Evolutionary conservation across 2,888 invertebrate species (phyloP), one percentile per base, ranked within the genome.

Genomic region (Poecilobothrus nobilitatus): DNA sequence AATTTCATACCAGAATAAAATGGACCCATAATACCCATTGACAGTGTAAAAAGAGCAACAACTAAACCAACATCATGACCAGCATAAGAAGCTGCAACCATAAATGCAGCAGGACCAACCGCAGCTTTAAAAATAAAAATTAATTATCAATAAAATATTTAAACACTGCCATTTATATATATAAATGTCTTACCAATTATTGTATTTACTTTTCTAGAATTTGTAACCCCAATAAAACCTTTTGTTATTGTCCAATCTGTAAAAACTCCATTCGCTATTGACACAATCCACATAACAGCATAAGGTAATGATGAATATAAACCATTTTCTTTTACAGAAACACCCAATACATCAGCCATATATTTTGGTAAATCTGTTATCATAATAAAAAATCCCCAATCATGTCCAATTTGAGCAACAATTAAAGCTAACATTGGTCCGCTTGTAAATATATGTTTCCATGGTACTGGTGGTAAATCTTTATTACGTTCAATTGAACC

Each of bases 381-480:
- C 84, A 88, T 86, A 2, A 87, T 87, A 74, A 85, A 88, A 77
- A 88, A 86, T 63, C 87, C 87, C 86, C 87, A 88, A 77, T 87
- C 87, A 78, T 87, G 87, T 12, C 86, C 86, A 67, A 86, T 83
- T 83, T 91, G 90, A 71, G 91, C 91, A 66, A 86, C 86, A 15
- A 91, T 87, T n/a, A 92, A 78, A 0, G 91, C 91, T 86, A 90
- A 88, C 69, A 92, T 82, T 0, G 91, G 90, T 3, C 86, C 83
- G 0, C 88, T 91, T 68, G 84, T 88, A 20, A 90, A 80, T 67
- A 92, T 89, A 0, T 84, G 84, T 74, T 83, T 85, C 91, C 91
- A 92, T 0, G 91, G 91, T 37, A 89, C 88, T 0, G 86, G 83
- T 0, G 86, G 85, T 8, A 87, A 82, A 70, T 84, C 83, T 72